Base-by-base conservation (phyloP, 2,113 vertebrate genomes). In the Junco hyemalis region DNA sequence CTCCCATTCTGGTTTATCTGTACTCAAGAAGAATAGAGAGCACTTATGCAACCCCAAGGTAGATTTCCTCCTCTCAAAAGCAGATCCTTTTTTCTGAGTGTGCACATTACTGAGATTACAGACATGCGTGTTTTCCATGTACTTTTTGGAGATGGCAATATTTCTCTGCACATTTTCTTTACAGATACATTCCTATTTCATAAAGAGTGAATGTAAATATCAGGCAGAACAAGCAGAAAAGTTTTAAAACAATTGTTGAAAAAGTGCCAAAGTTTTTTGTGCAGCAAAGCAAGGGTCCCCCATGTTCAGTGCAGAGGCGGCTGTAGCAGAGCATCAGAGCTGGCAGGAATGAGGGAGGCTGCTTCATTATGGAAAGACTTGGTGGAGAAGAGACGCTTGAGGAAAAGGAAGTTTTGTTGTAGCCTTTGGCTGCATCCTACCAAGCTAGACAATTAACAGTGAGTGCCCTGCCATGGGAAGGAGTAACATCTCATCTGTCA, bases 401-500 rank as follows among this genome's bases (percentile, higher is more conserved):
- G 35, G 28, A 65, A 31, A 53, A 61, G 17, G 10, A 70, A 40
- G 18, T 53, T 86, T 86, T 47, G 40, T 81, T 15, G 24, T 48
- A 50, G 74, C 53, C 69, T 88, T 95, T 20, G 35, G 47, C 57
- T 90, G 86, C 73, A 78, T 76, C 50, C 57, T 88, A 95, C 88
- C 80, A 94, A 93, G 88, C 45, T 26, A 78, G 53, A 59, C 53
- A 92, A 94, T 94, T 94, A 95, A 66, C 60, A 92, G 26, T 11
- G 35, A 73, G 33, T 66, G 72, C 22, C 69, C 77, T 83, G 71
- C 29, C 8, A 4, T 36, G 26, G 81, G 78, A 91, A 86, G 86
- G 68, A 81, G 57, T 24, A 86, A 72, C 61, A 86, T 54, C n/a
- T 90, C 28, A 78, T 86, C 74, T 86, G 76, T 92, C 90, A 79